phyloP scores from a whole-genome alignment of 1,140 invertebrate species.

The Heliothis virescens region DNA sequence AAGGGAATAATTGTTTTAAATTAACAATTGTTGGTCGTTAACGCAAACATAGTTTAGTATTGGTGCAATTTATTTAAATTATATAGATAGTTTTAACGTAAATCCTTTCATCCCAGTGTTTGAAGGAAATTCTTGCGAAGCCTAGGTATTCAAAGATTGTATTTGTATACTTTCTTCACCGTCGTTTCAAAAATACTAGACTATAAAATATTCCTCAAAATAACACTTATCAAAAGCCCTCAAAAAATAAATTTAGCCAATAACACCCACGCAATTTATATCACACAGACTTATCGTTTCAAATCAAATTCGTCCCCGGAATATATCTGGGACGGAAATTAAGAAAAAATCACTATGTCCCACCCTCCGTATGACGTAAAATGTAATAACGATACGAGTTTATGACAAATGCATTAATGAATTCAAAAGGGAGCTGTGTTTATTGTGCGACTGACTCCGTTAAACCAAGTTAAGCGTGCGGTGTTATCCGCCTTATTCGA shows the following conservation, averaged over 20 bases:
- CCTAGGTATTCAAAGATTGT: no score
- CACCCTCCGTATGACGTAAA: constrained; percentile 1
- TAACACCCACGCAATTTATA: constrained; percentile 16
- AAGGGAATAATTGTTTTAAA: no score
- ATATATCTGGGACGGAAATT: constrained; percentile 51
- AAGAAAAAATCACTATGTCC: constrained; percentile 47
- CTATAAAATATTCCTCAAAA: neutral
- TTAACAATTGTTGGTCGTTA: no score
- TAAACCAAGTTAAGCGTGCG: constrained; percentile 55
- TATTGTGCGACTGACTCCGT: constrained; percentile 54
- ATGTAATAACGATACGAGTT: constrained; percentile 60
- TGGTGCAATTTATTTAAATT: no score
- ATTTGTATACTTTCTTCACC: no score
- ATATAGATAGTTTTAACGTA: no score
- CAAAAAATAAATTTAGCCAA: neutral
- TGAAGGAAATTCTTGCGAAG: no score
- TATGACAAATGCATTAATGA: constrained; percentile 69
- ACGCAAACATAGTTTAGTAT: no score
- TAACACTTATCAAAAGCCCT: neutral
- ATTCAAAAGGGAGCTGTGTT: constrained; percentile 55
- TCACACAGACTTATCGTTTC: constrained; percentile 22
- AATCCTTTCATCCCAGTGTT: no score
- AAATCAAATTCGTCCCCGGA: constrained; percentile 28
- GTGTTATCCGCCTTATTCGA: constrained; percentile 43
- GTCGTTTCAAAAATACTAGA: no score